Evolutionary conservation across 1,140 invertebrate genomes (phyloP), one percentile per base, ranked within the genome.

Genomic region (Cydia amplana): DNA sequence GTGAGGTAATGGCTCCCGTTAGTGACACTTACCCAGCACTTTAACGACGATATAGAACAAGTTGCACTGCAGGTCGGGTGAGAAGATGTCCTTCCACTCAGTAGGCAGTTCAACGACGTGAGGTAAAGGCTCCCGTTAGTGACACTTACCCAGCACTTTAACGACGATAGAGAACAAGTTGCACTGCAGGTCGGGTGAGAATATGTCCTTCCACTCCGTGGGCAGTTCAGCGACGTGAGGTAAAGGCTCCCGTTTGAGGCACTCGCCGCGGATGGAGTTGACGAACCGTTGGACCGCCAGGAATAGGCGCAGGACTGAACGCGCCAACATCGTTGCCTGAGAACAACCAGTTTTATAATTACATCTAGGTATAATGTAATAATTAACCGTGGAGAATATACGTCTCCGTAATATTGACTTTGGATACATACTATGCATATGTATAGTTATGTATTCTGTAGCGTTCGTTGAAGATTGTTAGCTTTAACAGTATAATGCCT

Each of bases 81-180:
- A 78, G 81, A 87, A 89, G 36, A 87, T 77, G 79, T 88, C 84
- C n/a, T 4, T 32, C 88, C 87, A 90, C 81, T 87, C 85, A 18
- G 28, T 25, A 7, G 81, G 77, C 60, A 87, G 77, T 10, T 74
- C 78, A 0, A 7, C 32, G 32, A 36, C 82, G 81, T 84, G 86
- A 40, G 12, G 43, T 14, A 16, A 14, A 14, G 10, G 3, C 4
- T 43, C 40, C 40, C 40, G 40, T 43, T 43, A 4, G 9, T 43
- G 40, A 46, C 3, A 46, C 43, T 76, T 40, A 40, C 36, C 36
- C 7, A 46, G 43, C 14, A 14, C 43, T 46, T 46, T 46, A 46
- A 46, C 43, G 2, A 46, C 43, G 43, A 46, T 46, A 14, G 43
- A 36, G 32, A 36, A 36, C 32, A 36, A 36, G 32, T 36, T 36